These are phyloP conservation scores for Xiphophorus maculatus DNA, from an alignment of 2,113 vertebrate genomes.

Conservation along the genomic window DNA sequence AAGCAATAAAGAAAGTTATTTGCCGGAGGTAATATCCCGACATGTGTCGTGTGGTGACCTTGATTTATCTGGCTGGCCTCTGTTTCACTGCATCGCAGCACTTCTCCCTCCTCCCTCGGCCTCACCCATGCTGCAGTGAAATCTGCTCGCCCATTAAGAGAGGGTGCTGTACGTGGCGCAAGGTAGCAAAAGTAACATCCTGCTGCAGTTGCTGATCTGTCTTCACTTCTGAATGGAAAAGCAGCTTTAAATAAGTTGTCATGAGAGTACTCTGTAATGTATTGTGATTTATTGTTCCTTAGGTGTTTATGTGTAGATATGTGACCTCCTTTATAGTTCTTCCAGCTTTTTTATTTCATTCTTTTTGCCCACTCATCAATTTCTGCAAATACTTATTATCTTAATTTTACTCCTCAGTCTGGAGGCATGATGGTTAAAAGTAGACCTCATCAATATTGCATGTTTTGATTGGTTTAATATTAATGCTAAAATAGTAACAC, in stretches of 20 bases:
- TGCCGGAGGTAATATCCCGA: constrained; percentile 74
- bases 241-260: constrained; percentile 48
- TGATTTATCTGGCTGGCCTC: constrained; percentile 75
- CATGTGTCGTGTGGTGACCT: constrained; percentile 70
- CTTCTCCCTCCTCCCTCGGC: constrained; percentile 67
- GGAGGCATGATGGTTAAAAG: constrained; percentile 69
- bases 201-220: constrained; percentile 66
- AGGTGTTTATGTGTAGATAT: constrained; percentile 17
- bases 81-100: constrained; percentile 63
- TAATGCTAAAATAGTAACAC: constrained; percentile 76
- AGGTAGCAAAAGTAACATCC: constrained; percentile 40
- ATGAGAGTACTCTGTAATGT: constrained; percentile 28
- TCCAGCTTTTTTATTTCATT: background rate
- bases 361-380: constrained; percentile 1
- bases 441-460: constrained; percentile 73
- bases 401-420: constrained; percentile 61
- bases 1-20: constrained; percentile 81
- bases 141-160: constrained; percentile 69
- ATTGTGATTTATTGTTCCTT: constrained; percentile 34
- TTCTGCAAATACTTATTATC: constrained; percentile 20
- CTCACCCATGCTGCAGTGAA: constrained; percentile 76
- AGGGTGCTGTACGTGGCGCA: constrained; percentile 57
- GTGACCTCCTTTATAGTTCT: constrained; percentile 35
- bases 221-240: constrained; percentile 53
- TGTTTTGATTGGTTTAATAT: constrained; percentile 80